A percentile compares a stretch with the other conserved stretches of the same genome.
These are phyloP conservation scores for Eurosta solidaginis DNA, from an alignment of 1,140 invertebrate species.

Conservation along the genomic window DNA sequence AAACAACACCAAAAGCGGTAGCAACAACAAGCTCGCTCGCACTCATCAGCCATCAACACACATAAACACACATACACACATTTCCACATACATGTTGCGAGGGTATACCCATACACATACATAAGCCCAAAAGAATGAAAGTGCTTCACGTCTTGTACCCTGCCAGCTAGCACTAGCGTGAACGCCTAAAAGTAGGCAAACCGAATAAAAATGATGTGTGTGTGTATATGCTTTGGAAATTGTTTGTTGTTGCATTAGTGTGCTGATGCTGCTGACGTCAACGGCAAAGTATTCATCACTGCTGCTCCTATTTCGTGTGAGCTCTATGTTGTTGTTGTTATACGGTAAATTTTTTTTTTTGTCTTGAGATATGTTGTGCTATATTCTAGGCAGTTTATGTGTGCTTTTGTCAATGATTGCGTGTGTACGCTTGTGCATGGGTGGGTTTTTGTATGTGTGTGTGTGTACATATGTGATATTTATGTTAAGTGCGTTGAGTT, in stretches of 20 bases:
- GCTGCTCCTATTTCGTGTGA: slow-evolving; percentile 9
- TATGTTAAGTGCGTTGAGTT: slow-evolving; percentile 32
- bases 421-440: not conserved
- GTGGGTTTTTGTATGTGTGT: not conserved
- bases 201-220: slow-evolving; percentile 12
- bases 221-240: slow-evolving; percentile 8
- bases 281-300: no score
- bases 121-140: no score
- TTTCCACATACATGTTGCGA: no score
- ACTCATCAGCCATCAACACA: not conserved
- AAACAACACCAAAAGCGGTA: not conserved
- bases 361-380: no score
- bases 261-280: not conserved
- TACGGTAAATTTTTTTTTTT: no score
- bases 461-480: slow-evolving; percentile 5
- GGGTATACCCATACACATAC: no score
- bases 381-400: no score
- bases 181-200: slow-evolving; percentile 21
- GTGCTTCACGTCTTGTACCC: not conserved
- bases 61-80: not conserved
- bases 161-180: not conserved
- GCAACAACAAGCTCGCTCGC: not conserved
- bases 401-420: slow-evolving; percentile 15
- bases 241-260: not conserved
- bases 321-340: no score